These are phyloP conservation scores for Eristalis intricaria DNA, from an alignment of 2,888 invertebrate species.

Conservation along the genomic window DNA sequence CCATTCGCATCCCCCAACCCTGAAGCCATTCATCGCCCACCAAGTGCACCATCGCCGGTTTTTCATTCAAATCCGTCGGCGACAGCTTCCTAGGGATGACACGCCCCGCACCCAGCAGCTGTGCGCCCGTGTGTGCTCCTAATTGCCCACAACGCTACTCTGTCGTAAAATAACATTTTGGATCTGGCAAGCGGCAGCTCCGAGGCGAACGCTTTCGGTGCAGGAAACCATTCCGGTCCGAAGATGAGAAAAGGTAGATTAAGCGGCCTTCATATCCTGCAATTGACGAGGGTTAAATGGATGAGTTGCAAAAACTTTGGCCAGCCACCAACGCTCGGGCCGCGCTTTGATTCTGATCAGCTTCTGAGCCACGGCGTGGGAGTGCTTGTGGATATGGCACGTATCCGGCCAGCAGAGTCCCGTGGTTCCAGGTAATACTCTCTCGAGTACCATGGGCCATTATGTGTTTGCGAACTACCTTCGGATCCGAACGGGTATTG, in stretches of 20 bases:
- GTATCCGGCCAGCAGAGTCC: constrained; percentile 34
- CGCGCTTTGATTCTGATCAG: constrained; percentile 23
- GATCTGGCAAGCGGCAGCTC: constrained; percentile 11
- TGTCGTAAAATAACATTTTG: constrained; percentile 63
- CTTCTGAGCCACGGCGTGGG: too few species aligned
- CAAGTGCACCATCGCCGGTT: not conserved
- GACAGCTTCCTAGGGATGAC: not conserved
- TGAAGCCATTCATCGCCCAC: not conserved
- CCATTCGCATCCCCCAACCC: constrained; percentile 14
- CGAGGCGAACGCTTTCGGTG: constrained; percentile 42
- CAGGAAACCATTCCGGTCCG: constrained; percentile 44
- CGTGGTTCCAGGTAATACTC: constrained; percentile 48
- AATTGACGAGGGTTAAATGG: constrained; percentile 61
- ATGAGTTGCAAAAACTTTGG: constrained; percentile 55
- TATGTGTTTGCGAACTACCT: constrained; percentile 45
- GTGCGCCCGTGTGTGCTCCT: constrained; percentile 30
- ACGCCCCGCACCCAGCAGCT: not conserved
- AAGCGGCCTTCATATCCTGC: constrained; percentile 33
- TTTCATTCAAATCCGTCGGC: constrained; percentile 4
- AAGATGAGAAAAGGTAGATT: constrained; percentile 56
- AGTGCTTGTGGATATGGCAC: constrained; percentile 30
- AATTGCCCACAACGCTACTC: constrained; percentile 49
- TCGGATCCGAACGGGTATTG: constrained; percentile 33
- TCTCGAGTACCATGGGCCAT: constrained; percentile 42
- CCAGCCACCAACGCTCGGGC: constrained; percentile 13